Conservation (phyloP, 2,888 invertebrate species). For the Agriopis leucophaearia region DNA sequence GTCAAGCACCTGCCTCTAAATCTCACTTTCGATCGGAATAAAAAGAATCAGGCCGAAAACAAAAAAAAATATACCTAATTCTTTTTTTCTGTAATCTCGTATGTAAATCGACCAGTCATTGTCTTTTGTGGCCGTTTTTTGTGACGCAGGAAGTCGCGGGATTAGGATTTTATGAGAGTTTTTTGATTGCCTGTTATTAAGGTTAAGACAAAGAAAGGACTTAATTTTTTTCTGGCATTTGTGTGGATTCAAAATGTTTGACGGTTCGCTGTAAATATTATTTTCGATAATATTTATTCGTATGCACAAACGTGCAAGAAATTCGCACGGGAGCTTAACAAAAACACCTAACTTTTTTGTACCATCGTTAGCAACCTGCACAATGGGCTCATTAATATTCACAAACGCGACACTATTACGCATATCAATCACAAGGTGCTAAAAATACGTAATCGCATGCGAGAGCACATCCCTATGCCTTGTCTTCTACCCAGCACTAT, state of each 20-base stretch:
- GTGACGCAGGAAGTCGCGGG: constrained; percentile 70
- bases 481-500: constrained; percentile 71
- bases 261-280: constrained; percentile 1
- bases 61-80: constrained; percentile 47
- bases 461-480: constrained; percentile 75
- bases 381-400: constrained; percentile 77
- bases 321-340: constrained; percentile 73
- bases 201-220: constrained; percentile 47
- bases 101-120: constrained; percentile 83
- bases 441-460: constrained; percentile 81
- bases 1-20: constrained; percentile 75
- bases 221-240: constrained; percentile 12
- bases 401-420: constrained; percentile 77
- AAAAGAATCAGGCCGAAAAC: constrained; percentile 47
- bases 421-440: constrained; percentile 84
- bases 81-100: constrained; percentile 72
- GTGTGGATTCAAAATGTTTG: constrained; percentile 11
- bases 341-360: constrained; percentile 50
- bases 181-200: constrained; percentile 53
- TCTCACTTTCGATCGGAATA: constrained; percentile 76
- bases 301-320: constrained; percentile 39
- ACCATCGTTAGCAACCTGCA: constrained; percentile 72
- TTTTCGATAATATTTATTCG: not conserved
- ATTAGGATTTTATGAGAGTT: constrained; percentile 61
- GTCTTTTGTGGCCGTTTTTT: constrained; percentile 67